These are phyloP conservation scores for Malurus alboscapulatus DNA, from an alignment of 2,113 vertebrate species.

Conservation along the genomic window DNA sequence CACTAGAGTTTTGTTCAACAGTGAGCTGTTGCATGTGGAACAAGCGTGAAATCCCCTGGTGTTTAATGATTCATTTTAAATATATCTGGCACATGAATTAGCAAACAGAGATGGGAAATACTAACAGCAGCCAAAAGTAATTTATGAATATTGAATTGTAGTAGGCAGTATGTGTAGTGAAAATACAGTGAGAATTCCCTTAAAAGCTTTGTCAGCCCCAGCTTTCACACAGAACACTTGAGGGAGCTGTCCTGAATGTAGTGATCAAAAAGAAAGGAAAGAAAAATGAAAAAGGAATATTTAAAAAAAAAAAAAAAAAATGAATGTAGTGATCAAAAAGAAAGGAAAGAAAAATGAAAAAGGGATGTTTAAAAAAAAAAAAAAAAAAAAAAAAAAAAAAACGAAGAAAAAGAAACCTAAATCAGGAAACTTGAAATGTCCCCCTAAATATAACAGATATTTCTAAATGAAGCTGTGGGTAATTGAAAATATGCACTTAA, in stretches of 20 bases:
- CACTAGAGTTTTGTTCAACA: background rate
- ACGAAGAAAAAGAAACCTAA: background rate
- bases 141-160: conserved; percentile 42
- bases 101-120: conserved; percentile 43
- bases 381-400: too few species aligned
- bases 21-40: background rate
- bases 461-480: background rate
- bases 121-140: conserved; percentile 37
- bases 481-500: background rate
- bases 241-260: background rate
- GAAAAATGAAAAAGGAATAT: background rate
- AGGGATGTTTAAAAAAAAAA: fast-evolving
- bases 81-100: conserved; percentile 43
- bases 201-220: conserved; percentile 6
- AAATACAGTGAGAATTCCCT: conserved; percentile 1
- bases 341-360: background rate
- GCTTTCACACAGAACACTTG: background rate
- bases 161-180: background rate
- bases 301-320: too few species aligned
- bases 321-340: background rate
- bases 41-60: conserved; percentile 15
- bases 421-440: background rate
- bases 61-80: conserved; percentile 32
- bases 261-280: background rate
- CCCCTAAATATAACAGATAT: background rate